These are phyloP conservation scores for Apaloderma vittatum DNA, from an alignment of 2,113 vertebrate species.

Conservation along the genomic window DNA sequence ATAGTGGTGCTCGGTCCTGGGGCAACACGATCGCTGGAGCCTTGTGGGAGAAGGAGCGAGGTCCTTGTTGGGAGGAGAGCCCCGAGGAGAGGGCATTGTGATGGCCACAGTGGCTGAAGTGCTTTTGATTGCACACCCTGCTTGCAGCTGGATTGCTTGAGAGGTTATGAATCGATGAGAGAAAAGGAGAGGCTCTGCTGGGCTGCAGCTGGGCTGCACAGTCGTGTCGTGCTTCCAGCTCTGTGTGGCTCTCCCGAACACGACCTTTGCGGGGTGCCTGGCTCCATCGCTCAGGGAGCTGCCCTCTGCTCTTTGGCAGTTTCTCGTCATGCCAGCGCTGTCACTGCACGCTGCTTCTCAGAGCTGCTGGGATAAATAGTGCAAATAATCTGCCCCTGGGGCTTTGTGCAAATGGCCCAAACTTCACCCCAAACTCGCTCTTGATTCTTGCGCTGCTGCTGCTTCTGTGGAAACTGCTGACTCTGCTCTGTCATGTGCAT, in stretches of 20 bases:
- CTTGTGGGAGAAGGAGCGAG: too few species aligned
- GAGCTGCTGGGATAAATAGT: neutral
- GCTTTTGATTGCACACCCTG: neutral
- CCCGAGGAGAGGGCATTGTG: neutral
- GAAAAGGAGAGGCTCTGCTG: neutral
- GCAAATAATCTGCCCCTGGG: neutral
- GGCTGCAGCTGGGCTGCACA: neutral
- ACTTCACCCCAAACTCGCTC: neutral
- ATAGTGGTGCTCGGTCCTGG: neutral
- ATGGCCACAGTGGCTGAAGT: neutral
- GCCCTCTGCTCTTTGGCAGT: accelerated
- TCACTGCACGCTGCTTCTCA: accelerated
- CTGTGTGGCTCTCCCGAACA: accelerated
- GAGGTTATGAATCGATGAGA: neutral
- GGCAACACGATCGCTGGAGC: neutral
- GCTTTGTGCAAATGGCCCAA: neutral
- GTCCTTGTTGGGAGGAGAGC: neutral
- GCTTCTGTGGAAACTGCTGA: neutral
- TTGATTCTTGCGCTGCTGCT: neutral
- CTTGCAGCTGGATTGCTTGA: neutral
- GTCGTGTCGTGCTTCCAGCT: accelerated
- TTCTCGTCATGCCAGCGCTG: accelerated
- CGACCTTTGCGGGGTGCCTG: accelerated
- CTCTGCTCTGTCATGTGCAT: accelerated
- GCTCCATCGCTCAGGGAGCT: accelerated